Base-by-base conservation (phyloP, 2,888 invertebrate species). In the Drosophila yooni region DNA sequence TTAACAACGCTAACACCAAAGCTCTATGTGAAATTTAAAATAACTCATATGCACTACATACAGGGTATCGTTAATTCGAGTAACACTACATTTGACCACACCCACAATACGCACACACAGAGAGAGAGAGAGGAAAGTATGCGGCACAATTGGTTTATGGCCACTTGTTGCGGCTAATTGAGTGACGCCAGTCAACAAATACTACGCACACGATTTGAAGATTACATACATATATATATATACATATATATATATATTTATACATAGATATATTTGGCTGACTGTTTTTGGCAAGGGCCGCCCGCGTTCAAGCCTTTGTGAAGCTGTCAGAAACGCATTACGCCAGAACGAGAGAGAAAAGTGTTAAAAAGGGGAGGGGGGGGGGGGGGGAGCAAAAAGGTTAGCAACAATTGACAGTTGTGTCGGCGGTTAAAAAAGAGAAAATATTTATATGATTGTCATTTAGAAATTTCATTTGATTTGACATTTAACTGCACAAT, bases 371-470 rank as follows among this genome's bases (percentile, higher is more conserved):
- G 1, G 8, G 15, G 46, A 11, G 8, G 53, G 25, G 34, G 15
- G 25, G 40, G 8, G 53, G 27, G 34, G 25, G 46, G 40, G 8
- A 52, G 54, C 15, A 21, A 52, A 33, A 51, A 52, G 48, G 56
- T 67, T 76, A 53, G 57, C 58, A 57, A 40, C 66, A 68, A 33
- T 62, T 83, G 88, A 86, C 90, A 77, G 80, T 70, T 87, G 74
- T 69, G 31, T 54, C 31, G 31, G 40, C 31, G 31, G 40, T 51
- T 51, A 67, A 64, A 79, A 81, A 82, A 89, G 90, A 91, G 90
- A 91, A 88, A 91, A 81, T 91, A 80, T 85, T 79, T 79, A 81
- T 56, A 56, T 88, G 91, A 88, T 91, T 88, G 90, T 81, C 90
- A 81, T 90, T 91, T 89, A 88, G 90, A 89, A 90, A 90, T 78